Evolutionary conservation across 2,113 vertebrate species (phyloP).

Genomic region (Meles meles): DNA sequence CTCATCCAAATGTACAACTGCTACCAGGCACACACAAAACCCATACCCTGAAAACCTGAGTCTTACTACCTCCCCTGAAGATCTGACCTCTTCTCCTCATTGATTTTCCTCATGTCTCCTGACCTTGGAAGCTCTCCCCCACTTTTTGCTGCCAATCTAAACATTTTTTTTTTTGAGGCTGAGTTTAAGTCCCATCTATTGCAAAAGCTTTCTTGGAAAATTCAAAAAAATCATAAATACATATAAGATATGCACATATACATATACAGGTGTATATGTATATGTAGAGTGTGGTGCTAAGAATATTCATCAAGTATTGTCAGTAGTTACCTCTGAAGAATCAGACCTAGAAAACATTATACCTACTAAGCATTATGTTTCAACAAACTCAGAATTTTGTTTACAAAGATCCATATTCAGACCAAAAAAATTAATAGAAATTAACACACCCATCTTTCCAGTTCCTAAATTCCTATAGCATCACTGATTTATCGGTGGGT

Average conservation of each 20-base stretch:
- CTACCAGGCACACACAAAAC: neutral
- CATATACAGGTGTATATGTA: no score
- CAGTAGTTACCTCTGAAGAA: neutral
- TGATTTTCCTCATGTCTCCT: neutral
- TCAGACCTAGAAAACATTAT: neutral
- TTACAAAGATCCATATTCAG: neutral
- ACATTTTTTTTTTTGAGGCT: neutral
- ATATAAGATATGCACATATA: neutral
- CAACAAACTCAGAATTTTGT: neutral
- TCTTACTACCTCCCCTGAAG: neutral
- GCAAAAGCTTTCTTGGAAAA: conserved; percentile 14
- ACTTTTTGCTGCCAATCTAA: neutral
- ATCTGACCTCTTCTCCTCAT: neutral
- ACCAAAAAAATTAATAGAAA: neutral
- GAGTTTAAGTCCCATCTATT: neutral
- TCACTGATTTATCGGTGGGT: neutral
- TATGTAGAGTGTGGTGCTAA: neutral
- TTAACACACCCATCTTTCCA: neutral
- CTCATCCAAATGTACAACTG: neutral
- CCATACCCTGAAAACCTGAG: neutral
- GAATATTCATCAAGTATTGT: neutral
- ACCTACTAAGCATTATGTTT: neutral
- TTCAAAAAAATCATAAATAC: neutral
- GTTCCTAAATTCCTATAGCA: neutral
- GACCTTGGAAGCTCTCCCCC: neutral